Conservation (phyloP, 64 coral and sea anemone species). For the Hydrozoanthus tunicans region DNA sequence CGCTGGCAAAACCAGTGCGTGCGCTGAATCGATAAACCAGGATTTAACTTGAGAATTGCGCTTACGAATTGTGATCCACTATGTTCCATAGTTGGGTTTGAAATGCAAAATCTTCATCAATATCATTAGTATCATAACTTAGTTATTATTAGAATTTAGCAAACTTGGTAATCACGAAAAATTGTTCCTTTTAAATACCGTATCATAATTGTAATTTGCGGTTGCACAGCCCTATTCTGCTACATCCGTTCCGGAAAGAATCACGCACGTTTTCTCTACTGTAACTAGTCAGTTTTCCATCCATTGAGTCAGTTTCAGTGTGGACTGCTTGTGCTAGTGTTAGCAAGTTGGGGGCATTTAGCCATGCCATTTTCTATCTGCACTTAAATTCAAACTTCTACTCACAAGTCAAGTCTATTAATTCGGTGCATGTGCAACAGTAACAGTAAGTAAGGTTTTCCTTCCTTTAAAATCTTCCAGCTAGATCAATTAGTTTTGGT, state of each 20-base stretch:
- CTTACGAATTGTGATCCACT: too few species aligned
- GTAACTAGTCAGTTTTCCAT: conserved; percentile 37
- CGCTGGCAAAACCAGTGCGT: too few species aligned
- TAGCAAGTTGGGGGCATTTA: background rate
- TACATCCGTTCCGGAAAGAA: background rate
- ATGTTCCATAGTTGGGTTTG: too few species aligned
- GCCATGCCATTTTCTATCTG: conserved; percentile 5
- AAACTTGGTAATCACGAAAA: too few species aligned
- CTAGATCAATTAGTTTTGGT: background rate
- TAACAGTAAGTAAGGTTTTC: conserved; percentile 9
- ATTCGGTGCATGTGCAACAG: conserved; percentile 17
- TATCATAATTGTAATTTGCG: background rate
- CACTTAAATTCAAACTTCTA: background rate
- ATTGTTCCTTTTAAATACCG: too few species aligned
- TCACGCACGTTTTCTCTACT: background rate
- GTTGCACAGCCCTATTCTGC: background rate
- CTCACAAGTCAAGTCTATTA: conserved; percentile 7
- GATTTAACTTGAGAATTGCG: too few species aligned
- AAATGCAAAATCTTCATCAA: too few species aligned
- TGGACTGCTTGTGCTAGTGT: background rate
- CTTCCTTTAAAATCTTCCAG: background rate
- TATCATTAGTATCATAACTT: too few species aligned
- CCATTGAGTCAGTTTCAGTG: conserved; percentile 13
- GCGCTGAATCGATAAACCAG: too few species aligned
- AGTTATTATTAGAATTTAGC: too few species aligned